These are phyloP conservation scores for Syrista parreyssii DNA, from an alignment of 2,888 invertebrate species.

Conservation along the genomic window DNA sequence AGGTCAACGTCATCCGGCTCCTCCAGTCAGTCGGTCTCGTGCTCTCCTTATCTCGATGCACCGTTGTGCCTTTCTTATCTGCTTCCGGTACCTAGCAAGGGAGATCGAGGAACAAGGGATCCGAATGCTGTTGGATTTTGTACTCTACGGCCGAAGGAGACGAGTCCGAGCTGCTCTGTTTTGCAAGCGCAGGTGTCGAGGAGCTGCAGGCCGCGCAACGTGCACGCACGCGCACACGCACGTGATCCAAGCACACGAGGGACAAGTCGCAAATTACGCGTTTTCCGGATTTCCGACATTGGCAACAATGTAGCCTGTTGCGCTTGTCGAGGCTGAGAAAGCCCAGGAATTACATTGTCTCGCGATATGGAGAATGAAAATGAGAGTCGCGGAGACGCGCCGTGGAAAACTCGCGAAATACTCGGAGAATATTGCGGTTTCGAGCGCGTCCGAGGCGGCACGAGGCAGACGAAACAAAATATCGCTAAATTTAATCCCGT, in stretches of 20 bases:
- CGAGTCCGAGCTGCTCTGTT: not conserved
- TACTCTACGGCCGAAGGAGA: too few relatives aligned
- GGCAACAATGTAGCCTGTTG: too few relatives aligned
- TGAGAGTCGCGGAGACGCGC: too few relatives aligned
- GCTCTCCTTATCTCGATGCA: conserved; percentile 17
- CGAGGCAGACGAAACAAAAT: conserved; percentile 56
- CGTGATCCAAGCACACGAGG: conserved; percentile 41
- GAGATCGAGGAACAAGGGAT: too few relatives aligned
- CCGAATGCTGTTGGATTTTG: too few relatives aligned
- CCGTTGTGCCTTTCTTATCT: not conserved
- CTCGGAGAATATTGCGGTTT: conserved; percentile 1
- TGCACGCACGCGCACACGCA: conserved; percentile 21
- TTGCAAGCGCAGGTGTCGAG: conserved; percentile 31
- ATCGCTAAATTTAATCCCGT: conserved; percentile 58
- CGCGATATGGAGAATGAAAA: too few relatives aligned
- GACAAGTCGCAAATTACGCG: conserved; percentile 33
- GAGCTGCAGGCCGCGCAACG: conserved; percentile 36
- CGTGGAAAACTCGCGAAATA: conserved; percentile 12
- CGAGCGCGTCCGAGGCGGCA: conserved; percentile 23
- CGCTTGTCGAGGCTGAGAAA: too few relatives aligned
- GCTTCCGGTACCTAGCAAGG: too few relatives aligned
- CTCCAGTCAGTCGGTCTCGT: conserved; percentile 25
- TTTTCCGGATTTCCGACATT: conserved; percentile 24
- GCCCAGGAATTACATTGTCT: too few relatives aligned
- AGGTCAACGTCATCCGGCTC: conserved; percentile 62